Percentiles rank a stretch among this genome's conserved stretches.
Conservation (phyloP, 2,797 vertebrate genomes). For the Thamnophis elegans region DNA sequence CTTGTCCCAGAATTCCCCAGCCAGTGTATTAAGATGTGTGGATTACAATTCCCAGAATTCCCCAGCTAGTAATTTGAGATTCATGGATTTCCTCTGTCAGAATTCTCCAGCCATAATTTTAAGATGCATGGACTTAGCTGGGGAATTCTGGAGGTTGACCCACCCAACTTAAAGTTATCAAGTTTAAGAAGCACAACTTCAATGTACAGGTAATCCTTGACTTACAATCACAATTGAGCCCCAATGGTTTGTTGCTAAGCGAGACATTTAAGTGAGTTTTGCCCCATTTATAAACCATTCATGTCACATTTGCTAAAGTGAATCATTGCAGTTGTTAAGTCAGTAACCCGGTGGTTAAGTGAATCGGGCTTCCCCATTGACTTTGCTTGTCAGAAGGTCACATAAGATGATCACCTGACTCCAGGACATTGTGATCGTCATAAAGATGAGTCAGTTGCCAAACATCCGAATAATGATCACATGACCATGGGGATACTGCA, state of each 20-base stretch:
- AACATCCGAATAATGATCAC: background rate
- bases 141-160: background rate
- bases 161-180: background rate
- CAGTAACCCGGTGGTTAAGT: too few species aligned
- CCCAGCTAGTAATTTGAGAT: background rate
- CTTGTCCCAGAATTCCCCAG: background rate
- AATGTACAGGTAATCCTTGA: background rate
- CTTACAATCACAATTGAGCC: too few species aligned
- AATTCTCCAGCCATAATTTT: background rate
- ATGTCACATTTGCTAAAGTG: background rate
- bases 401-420: background rate
- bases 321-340: background rate
- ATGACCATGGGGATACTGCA: background rate
- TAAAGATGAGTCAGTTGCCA: background rate
- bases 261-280: background rate
- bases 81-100: background rate
- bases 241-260: background rate
- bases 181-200: background rate
- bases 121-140: background rate
- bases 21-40: background rate
- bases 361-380: too few species aligned
- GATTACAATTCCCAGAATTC: background rate
- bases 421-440: background rate
- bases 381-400: background rate
- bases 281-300: too few species aligned